These are phyloP conservation scores for Orussus abietinus DNA, from an alignment of 1,140 invertebrate genomes.

Conservation along the genomic window DNA sequence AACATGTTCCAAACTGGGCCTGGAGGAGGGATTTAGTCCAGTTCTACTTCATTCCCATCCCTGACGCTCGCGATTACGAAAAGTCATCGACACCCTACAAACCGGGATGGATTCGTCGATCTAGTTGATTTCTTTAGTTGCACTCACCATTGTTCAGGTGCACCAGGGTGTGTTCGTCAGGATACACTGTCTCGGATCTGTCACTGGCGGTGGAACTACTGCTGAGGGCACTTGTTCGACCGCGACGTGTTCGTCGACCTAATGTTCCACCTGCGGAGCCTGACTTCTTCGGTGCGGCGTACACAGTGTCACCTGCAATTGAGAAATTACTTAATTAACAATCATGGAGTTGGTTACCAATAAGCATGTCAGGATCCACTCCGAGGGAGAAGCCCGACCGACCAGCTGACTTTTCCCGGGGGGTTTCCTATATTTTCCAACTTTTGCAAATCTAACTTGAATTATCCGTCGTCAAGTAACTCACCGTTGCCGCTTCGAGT, in stretches of 20 bases:
- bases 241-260: constrained; percentile 34
- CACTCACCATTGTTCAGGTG: constrained; percentile 39
- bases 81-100: too few relatives aligned
- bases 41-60: too few relatives aligned
- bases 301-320: constrained; percentile 49
- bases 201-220: constrained; percentile 40
- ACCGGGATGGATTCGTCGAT: too few relatives aligned
- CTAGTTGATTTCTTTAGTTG: too few relatives aligned
- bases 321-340: neutral
- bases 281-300: constrained; percentile 50
- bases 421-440: neutral
- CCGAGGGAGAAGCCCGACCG: too few relatives aligned
- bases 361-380: too few relatives aligned
- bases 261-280: constrained; percentile 33
- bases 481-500: constrained; percentile 39
- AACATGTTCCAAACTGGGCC: too few relatives aligned
- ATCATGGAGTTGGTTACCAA: neutral
- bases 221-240: constrained; percentile 39
- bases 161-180: constrained; percentile 37
- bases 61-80: too few relatives aligned
- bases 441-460: neutral
- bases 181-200: constrained; percentile 37
- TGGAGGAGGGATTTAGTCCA: too few relatives aligned
- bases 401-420: too few relatives aligned
- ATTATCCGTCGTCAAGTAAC: too few relatives aligned